Percentiles rank a stretch among this genome's conserved stretches.
These are phyloP conservation scores for Drosophila athabasca DNA, from an alignment of 1,140 invertebrate genomes.

Conservation along the genomic window DNA sequence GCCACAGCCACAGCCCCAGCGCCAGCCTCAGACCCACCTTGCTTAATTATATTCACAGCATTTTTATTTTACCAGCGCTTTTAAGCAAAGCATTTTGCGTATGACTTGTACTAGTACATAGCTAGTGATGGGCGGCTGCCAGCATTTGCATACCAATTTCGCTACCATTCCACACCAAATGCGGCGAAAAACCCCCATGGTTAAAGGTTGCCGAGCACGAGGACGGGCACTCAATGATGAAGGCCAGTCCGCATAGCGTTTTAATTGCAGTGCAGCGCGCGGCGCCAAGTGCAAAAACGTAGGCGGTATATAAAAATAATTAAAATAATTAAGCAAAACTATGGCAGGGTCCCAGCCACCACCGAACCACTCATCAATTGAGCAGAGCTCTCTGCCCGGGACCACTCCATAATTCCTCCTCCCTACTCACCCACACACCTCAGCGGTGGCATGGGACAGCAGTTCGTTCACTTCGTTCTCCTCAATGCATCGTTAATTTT, in stretches of 20 bases:
- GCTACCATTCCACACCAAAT: slow-evolving; percentile 53
- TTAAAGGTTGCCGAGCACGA: slow-evolving; percentile 3
- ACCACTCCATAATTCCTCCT: too few relatives aligned
- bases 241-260: slow-evolving; percentile 56
- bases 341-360: slow-evolving; percentile 25
- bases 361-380: too few relatives aligned
- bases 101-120: neutral
- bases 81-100: slow-evolving; percentile 62
- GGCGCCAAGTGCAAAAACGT: slow-evolving; percentile 41
- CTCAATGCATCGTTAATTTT: slow-evolving; percentile 50
- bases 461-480: slow-evolving; percentile 43
- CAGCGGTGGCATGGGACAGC: too few relatives aligned
- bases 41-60: slow-evolving; percentile 67
- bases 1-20: too few relatives aligned
- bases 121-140: slow-evolving; percentile 35
- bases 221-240: slow-evolving; percentile 57
- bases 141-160: slow-evolving; percentile 75
- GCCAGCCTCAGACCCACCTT: neutral
- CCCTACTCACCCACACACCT: too few relatives aligned
- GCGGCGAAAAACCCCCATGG: slow-evolving; percentile 1
- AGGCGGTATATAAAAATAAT: slow-evolving; percentile 71
- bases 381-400: too few relatives aligned
- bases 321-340: slow-evolving; percentile 80
- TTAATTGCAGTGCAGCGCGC: slow-evolving; percentile 62
- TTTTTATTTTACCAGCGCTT: slow-evolving; percentile 46